phyloP scores from a whole-genome alignment of 2,797 vertebrate genomes.

The Phyllotis vaccarum region DNA sequence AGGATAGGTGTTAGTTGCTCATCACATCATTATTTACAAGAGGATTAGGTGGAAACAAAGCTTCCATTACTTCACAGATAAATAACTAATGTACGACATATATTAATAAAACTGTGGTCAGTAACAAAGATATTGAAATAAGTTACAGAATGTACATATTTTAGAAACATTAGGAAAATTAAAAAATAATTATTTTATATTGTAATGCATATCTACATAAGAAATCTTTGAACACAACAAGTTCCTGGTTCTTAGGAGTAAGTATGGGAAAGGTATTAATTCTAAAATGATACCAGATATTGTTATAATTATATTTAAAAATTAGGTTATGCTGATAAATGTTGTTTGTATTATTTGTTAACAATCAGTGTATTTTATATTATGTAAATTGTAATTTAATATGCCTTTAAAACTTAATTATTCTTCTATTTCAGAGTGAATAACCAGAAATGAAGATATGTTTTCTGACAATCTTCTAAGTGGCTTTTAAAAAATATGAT shows the following conservation, averaged over 20 bases:
- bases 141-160: background rate
- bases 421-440: too few species aligned
- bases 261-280: fast-evolving
- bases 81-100: background rate
- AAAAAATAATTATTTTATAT: background rate
- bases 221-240: background rate
- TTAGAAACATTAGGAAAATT: background rate
- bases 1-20: background rate
- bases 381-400: background rate
- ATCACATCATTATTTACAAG: background rate
- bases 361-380: background rate
- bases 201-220: background rate
- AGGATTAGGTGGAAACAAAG: background rate
- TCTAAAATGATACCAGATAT: background rate
- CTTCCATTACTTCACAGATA: background rate
- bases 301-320: background rate
- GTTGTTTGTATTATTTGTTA: background rate
- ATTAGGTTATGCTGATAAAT: background rate
- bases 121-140: background rate
- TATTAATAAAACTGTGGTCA: background rate
- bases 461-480: background rate
- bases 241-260: background rate
- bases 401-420: background rate
- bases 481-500: background rate
- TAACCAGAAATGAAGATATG: background rate